Percentiles rank a stretch among this genome's conserved stretches.
phyloP scores from a whole-genome alignment of 2,888 invertebrate species.

The Apotomis turbidana region DNA sequence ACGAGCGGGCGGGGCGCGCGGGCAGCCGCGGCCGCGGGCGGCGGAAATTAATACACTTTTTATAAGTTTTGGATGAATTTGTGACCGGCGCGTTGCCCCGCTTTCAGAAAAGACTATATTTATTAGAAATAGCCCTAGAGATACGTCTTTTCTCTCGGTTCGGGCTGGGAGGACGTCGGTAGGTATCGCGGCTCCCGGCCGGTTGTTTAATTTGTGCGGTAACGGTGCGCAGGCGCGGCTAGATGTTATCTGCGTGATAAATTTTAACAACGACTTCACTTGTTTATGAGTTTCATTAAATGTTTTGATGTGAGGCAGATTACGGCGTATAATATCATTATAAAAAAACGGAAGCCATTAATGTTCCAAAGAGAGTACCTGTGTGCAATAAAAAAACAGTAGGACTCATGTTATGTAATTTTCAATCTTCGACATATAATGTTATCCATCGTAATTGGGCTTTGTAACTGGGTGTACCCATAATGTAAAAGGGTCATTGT shows the following conservation, averaged over 20 bases:
- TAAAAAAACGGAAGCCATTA: conserved; percentile 19
- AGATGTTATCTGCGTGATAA: conserved; percentile 39
- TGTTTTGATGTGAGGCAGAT: conserved; percentile 36
- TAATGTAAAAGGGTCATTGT: no score
- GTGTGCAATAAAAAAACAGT: no score
- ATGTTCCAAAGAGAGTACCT: neutral
- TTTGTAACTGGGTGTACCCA: no score
- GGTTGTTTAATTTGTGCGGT: conserved; percentile 24
- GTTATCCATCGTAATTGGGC: neutral
- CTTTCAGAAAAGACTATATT: conserved; percentile 20
- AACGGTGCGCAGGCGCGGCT: conserved; percentile 28
- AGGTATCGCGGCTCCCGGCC: conserved; percentile 17
- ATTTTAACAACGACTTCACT: conserved; percentile 39
- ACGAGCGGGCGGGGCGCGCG: conserved; percentile 48
- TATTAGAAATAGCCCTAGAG: conserved; percentile 12
- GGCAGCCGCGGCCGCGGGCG: conserved; percentile 24
- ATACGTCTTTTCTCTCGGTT: neutral
- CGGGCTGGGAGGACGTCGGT: neutral
- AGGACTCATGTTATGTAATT: no score
- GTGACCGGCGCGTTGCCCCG: neutral
- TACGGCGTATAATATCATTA: conserved; percentile 22
- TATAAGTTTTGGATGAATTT: conserved; percentile 32
- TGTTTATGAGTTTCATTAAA: conserved; percentile 41
- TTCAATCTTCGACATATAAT: no score
- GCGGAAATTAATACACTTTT: conserved; percentile 30